Base-by-base conservation (phyloP, 2,888 invertebrate genomes). In the Athalia circularis region DNA sequence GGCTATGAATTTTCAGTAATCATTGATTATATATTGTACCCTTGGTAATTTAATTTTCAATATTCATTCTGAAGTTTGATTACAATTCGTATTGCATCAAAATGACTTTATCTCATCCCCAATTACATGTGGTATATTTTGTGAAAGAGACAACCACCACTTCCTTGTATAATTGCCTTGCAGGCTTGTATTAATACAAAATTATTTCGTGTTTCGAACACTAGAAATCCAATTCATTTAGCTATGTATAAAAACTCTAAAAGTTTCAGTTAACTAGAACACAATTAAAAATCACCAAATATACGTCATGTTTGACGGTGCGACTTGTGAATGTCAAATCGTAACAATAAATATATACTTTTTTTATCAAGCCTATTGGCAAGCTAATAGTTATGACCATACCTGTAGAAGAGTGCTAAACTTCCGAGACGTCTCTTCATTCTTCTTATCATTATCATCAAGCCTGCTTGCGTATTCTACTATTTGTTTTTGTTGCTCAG, bases 381-480 rank as follows among this genome's bases (percentile, higher is more conserved):
- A 54, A 68, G 4, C 3, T 52, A 5, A 68, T 68, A 29, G 15
- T 54, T 4, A 43, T 54, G 29, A 68, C 54, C 7, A 54, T 87
- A 95, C 95, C 94, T 95, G 95, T 86, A 97, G 91, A 83, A 97
- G 91, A 80, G 96, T 96, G 88, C 96, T 96, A 91, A 97, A 96
- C 91, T 97, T 97, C 79, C 96, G 93, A 74, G 96, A 95, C 80
- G 95, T 96, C 89, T 97, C 97, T 87, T 97, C 97, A 88, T 96
- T 96, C 88, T 97, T 97, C 90, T 96, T 97, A 86, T 97, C 97
- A 84, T 96, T 95, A 86, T 97, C 97, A 86, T 97, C 97, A 80
- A 97, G 92, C n/a, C 96, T 94, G 87, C 94, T 95, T 0, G 95
- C 95, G 88, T 96, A 96, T 84, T 96, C 96, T 0, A 94, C 93